Conservation (phyloP, 2,797 vertebrate species). For the Sitta carolinensis region DNA sequence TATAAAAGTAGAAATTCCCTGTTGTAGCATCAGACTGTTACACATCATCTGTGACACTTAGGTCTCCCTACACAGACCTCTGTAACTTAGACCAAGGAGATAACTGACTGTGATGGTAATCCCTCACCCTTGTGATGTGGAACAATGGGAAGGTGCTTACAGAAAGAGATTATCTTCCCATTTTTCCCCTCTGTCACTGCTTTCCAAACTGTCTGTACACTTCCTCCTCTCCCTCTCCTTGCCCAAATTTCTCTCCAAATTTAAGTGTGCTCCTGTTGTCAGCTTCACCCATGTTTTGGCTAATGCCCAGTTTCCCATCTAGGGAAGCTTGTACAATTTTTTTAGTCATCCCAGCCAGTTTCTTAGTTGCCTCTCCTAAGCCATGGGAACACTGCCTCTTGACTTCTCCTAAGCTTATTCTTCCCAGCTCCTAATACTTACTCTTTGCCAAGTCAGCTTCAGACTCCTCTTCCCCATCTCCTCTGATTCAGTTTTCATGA, state of each 20-base stretch:
- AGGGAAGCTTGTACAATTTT: background rate
- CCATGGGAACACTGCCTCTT: background rate
- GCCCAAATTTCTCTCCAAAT: background rate
- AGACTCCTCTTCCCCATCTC: background rate
- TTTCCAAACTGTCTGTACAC: background rate
- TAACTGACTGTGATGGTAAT: background rate
- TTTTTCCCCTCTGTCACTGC: background rate
- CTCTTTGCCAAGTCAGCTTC: background rate
- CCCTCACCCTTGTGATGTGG: background rate
- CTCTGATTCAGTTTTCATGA: background rate
- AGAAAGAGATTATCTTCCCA: background rate
- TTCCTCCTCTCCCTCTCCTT: background rate
- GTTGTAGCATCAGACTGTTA: background rate
- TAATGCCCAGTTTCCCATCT: background rate
- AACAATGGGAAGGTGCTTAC: background rate
- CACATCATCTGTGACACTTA: background rate
- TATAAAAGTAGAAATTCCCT: background rate
- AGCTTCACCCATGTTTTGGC: background rate
- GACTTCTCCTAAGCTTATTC: background rate
- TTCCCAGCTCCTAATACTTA: background rate
- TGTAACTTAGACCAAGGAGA: background rate
- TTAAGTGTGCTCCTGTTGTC: background rate
- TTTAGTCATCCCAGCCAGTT: background rate
- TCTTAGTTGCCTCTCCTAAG: background rate
- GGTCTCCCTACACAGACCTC: background rate